These are phyloP conservation scores for Drosophila sp. DNA, from an alignment of 1,140 invertebrate genomes.

Conservation along the genomic window DNA sequence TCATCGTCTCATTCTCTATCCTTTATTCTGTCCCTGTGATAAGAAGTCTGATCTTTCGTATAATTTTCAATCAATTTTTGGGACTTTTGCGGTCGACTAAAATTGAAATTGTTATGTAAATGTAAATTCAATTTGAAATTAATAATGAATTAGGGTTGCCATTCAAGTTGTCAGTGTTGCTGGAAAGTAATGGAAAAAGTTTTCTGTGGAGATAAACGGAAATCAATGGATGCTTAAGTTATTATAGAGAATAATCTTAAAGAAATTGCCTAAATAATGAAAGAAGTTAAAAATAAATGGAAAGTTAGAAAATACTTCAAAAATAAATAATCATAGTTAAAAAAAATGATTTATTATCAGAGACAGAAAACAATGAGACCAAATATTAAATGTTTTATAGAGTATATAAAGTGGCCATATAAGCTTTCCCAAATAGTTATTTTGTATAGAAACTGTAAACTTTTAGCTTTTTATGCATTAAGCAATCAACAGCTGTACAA, in stretches of 20 bases:
- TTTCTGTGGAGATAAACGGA: neutral
- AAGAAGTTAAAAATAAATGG: neutral
- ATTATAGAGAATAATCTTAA: too few relatives aligned
- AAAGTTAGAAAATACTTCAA: neutral
- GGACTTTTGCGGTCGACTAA: conserved; percentile 10
- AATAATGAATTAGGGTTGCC: conserved; percentile 42
- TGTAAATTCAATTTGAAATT: conserved; percentile 54
- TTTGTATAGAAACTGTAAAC: neutral
- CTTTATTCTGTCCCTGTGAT: neutral
- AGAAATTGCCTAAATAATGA: too few relatives aligned
- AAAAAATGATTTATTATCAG: too few relatives aligned
- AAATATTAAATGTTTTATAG: too few relatives aligned
- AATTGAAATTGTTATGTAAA: conserved; percentile 51
- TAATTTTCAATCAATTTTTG: conserved; percentile 45
- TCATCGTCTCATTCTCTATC: neutral
- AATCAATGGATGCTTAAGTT: too few relatives aligned
- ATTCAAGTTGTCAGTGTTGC: neutral
- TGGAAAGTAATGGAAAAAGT: conserved; percentile 12
- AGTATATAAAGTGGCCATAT: too few relatives aligned
- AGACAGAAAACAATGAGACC: too few relatives aligned
- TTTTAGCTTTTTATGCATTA: conserved; percentile 11
- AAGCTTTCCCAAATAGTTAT: too few relatives aligned
- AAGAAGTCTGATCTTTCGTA: neutral
- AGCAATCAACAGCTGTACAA: conserved; percentile 22
- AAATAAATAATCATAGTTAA: too few relatives aligned